Evolutionary conservation across 1,140 invertebrate genomes (phyloP).

Genomic region (Sesamia nonagrioides): DNA sequence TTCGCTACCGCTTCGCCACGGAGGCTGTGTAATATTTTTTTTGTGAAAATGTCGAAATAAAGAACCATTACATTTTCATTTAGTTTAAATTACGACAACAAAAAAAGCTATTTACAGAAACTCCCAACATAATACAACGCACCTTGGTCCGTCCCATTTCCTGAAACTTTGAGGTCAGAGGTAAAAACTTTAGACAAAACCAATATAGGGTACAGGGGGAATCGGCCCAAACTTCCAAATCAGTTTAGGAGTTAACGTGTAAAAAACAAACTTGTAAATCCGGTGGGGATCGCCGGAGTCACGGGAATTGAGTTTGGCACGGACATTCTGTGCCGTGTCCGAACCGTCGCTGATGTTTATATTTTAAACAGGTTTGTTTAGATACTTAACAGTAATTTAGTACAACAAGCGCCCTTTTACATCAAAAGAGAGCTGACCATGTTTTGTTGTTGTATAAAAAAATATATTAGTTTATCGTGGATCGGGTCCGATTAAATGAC

Average conservation of each 20-base stretch:
- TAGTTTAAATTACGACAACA: background rate
- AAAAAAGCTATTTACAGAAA: background rate
- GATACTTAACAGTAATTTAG: too few species aligned
- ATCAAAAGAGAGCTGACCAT: too few species aligned
- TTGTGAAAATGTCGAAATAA: too few species aligned
- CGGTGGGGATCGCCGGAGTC: slow-evolving; percentile 9
- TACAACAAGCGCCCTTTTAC: too few species aligned
- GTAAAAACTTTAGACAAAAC: slow-evolving; percentile 46
- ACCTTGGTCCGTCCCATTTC: background rate
- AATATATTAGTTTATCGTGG: too few species aligned
- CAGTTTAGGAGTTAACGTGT: slow-evolving; percentile 50
- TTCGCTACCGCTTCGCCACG: too few species aligned
- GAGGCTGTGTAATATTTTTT: too few species aligned
- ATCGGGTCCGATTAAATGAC: too few species aligned
- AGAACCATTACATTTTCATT: too few species aligned
- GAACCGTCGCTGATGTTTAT: background rate
- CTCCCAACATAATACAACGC: background rate
- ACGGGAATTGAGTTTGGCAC: slow-evolving; percentile 46
- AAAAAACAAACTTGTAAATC: slow-evolving; percentile 52
- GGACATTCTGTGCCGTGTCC: slow-evolving; percentile 18
- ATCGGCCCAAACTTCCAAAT: slow-evolving; percentile 44
- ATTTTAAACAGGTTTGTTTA: too few species aligned
- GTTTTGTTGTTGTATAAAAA: too few species aligned
- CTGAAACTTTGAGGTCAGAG: slow-evolving; percentile 25
- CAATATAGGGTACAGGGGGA: slow-evolving; percentile 37